Evolutionary conservation across 1,140 invertebrate species (phyloP), one percentile per base, ranked within the genome.

Genomic region (Psilanteris sp.): DNA sequence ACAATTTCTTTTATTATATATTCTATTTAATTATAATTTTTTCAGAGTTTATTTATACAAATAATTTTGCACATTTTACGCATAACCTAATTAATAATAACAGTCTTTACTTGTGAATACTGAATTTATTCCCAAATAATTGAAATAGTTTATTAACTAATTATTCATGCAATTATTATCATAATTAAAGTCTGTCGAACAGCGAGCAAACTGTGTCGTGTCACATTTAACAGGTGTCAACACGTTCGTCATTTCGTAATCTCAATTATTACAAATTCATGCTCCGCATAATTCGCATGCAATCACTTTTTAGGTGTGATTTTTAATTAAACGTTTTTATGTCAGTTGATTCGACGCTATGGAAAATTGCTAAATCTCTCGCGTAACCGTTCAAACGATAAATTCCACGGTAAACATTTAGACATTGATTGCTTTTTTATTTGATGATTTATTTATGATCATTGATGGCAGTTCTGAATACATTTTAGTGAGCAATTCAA

Each of bases 101-200:
- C n/a, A n/a, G n/a, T n/a, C n/a, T n/a, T n/a, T n/a, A n/a, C n/a
- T n/a, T n/a, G n/a, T n/a, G 31, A 36, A 27, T 13, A 14, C 4
- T 14, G 11, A 48, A 29, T 37, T 50, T 20, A 13, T 66, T 22
- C n/a, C 8, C n/a, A 20, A 54, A 54, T 43, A 43, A 52, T 44
- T 52, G 22, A 43, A 43, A 39, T 52, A 39, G 46, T 54, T 52
- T 29, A 54, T 50, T 64, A 41, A 50, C 59, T 22, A 64, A 50
- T 64, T 66, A 66, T 16, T 43, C 34, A 44, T 43, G 20, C n/a
- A 66, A 66, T 66, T 52, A 66, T 66, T 52, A 66, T 43, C 26
- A 54, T 54, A 54, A 66, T 54, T 52, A 43, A 43, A 9, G 20
- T 9, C 36, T 9, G 14, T 0, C 32, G 16, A 32, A 44, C 48